Evolutionary conservation across 2,888 invertebrate species (phyloP).

Genomic region (Drosophila anomelani): DNA sequence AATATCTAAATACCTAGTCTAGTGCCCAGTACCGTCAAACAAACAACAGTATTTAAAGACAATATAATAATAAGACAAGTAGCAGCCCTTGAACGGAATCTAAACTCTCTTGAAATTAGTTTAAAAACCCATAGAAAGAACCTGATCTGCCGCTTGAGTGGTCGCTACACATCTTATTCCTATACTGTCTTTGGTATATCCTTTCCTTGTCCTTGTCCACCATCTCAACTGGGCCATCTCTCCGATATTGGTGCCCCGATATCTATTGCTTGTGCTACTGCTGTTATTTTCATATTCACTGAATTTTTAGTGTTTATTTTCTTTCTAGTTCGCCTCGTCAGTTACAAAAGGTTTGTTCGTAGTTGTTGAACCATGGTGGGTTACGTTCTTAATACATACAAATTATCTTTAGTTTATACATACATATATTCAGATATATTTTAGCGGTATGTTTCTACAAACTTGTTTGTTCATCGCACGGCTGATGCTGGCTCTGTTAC

Average conservation of each 20-base stretch:
- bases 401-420: conserved; percentile 33
- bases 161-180: background rate
- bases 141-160: background rate
- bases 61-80: background rate
- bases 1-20: conserved; percentile 22
- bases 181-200: background rate
- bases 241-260: conserved; percentile 1
- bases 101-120: background rate
- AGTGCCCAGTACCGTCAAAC: background rate
- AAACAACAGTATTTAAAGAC: background rate
- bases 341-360: conserved; percentile 75
- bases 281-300: conserved; percentile 4
- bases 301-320: background rate
- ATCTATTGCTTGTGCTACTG: conserved; percentile 37
- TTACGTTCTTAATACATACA: conserved; percentile 75
- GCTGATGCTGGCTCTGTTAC: conserved; percentile 49
- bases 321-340: conserved; percentile 51
- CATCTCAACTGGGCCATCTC: conserved; percentile 29
- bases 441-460: conserved; percentile 53
- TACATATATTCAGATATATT: conserved; percentile 34
- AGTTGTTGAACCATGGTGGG: conserved; percentile 78
- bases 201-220: background rate
- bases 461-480: conserved; percentile 37
- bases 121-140: background rate
- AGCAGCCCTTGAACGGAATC: background rate